Evolutionary conservation across 2,113 vertebrate genomes (phyloP).

Genomic region (Amia ocellicauda): DNA sequence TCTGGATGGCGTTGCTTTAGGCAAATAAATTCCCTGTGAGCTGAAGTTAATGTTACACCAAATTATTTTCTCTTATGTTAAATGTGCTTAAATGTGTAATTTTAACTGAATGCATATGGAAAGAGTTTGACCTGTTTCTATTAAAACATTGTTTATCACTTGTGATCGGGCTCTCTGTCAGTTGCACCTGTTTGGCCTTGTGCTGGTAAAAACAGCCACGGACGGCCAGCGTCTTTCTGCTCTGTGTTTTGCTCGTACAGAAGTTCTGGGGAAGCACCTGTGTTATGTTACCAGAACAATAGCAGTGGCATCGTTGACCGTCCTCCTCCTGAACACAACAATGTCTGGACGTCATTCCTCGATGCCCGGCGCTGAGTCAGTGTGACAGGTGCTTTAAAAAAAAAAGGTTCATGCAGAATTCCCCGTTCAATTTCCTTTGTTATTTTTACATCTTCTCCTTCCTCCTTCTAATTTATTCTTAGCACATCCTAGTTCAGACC

Average conservation of each 20-base stretch:
- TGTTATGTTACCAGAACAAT: conserved; percentile 43
- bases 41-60: too few species aligned
- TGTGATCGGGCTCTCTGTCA: background rate
- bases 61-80: too few species aligned
- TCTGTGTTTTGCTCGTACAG: background rate
- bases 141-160: too few species aligned
- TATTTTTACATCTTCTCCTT: conserved; percentile 15
- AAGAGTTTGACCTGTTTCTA: too few species aligned
- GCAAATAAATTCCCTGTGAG: too few species aligned
- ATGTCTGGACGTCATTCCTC: background rate
- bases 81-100: too few species aligned
- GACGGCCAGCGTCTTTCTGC: background rate
- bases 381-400: conserved; percentile 5
- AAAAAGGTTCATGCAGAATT: background rate
- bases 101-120: too few species aligned
- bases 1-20: too few species aligned
- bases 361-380: background rate
- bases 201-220: background rate
- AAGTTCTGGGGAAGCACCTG: conserved; percentile 55
- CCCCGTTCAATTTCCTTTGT: conserved; percentile 30
- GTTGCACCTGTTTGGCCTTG: conserved; percentile 9
- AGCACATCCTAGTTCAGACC: conserved; percentile 29
- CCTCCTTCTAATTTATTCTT: conserved; percentile 27
- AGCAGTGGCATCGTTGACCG: conserved; percentile 1
- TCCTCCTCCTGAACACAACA: conserved; percentile 27